Evolutionary conservation across 2,888 invertebrate genomes (phyloP), one percentile per base, ranked within the genome.

Genomic region (Cyclophora albipunctata): DNA sequence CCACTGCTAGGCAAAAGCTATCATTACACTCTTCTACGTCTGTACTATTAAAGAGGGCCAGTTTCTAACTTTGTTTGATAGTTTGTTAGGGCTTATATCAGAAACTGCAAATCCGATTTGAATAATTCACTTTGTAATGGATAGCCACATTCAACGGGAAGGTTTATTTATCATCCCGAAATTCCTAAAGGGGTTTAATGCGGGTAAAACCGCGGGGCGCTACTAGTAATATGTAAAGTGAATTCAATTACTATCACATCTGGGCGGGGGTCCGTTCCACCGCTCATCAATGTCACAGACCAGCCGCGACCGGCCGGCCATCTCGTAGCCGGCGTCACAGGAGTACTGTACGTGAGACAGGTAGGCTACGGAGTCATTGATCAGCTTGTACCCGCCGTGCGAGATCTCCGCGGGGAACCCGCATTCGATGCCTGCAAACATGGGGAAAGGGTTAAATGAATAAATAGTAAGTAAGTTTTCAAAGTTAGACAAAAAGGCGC

Each of bases 211-310:
- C 20, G 20, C 20, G 2, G 20, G 20, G 20, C 20, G 20, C 20
- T 20, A 20, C 20, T 20, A 20, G 20, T 20, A 20, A 20, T 20
- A 20, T 20, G 37, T 37, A 5, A 37, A 5, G 4, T 37, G 3
- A 7, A 37, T 3, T 34, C 33, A 80, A 85, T 87, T 73, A 94
- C 94, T 91, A 78, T 96, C 95, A 78, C 97, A 97, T 64, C 93
- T 86, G 0, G 97, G 97, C 47, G 97, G 97, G 2, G 97, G 97
- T 45, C 97, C 97, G 69, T 97, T 96, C 97, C 97, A 97, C 48
- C 96, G 90, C 75, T 96, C 96, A 67, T 97, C 97, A 63, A 96
- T 94, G 77, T 97, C 97, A 68, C 97, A 97, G 3, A 95, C 94
- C 7, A 97, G 89, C 59, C 94, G 90, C 0, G 95, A 93, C 35